Percentiles rank a stretch among this genome's conserved stretches.
Evolutionary conservation across 2,888 invertebrate genomes (phyloP).

Genomic region (Cheilosia pagana): DNA sequence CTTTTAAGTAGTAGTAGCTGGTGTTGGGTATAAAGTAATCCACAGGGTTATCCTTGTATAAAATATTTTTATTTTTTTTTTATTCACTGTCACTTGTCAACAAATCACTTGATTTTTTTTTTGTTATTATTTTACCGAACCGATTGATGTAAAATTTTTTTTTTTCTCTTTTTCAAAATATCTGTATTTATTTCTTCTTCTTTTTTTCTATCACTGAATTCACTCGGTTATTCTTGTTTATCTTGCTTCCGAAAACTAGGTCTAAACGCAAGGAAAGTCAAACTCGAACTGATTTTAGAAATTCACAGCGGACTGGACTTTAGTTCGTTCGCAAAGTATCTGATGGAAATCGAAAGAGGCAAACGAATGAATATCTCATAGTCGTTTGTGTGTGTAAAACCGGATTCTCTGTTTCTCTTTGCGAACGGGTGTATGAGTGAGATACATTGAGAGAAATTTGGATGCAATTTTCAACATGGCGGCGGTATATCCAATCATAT

Average conservation of each 20-base stretch:
- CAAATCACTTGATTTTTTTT: conserved; percentile 46
- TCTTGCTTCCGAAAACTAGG: conserved; percentile 79
- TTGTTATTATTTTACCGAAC: conserved; percentile 51
- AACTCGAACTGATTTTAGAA: conserved; percentile 82
- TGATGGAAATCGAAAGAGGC: conserved; percentile 44
- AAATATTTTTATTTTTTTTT: conserved; percentile 15
- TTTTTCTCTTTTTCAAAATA: conserved; percentile 20
- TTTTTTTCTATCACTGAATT: conserved; percentile 37
- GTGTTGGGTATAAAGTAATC: conserved; percentile 17
- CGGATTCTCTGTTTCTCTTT: conserved; percentile 34
- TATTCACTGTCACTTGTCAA: conserved; percentile 53
- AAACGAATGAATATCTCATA: neutral
- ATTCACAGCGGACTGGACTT: conserved; percentile 43
- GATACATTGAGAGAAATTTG: conserved; percentile 76
- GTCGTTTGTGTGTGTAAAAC: conserved; percentile 4
- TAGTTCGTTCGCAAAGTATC: conserved; percentile 50
- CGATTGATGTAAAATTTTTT: conserved; percentile 37
- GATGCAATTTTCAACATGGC: conserved; percentile 83
- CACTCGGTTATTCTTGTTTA: conserved; percentile 39
- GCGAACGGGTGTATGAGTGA: conserved; percentile 51
- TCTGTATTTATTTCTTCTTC: conserved; percentile 15
- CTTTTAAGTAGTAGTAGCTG: conserved; percentile 27
- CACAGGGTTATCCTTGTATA: conserved; percentile 56
- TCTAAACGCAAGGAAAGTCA: conserved; percentile 81
- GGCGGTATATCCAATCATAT: conserved; percentile 83